A percentile compares a stretch with the other conserved stretches of the same genome.
These are phyloP conservation scores for Potorous gilbertii DNA, from an alignment of 2,797 vertebrate species.

Conservation along the genomic window DNA sequence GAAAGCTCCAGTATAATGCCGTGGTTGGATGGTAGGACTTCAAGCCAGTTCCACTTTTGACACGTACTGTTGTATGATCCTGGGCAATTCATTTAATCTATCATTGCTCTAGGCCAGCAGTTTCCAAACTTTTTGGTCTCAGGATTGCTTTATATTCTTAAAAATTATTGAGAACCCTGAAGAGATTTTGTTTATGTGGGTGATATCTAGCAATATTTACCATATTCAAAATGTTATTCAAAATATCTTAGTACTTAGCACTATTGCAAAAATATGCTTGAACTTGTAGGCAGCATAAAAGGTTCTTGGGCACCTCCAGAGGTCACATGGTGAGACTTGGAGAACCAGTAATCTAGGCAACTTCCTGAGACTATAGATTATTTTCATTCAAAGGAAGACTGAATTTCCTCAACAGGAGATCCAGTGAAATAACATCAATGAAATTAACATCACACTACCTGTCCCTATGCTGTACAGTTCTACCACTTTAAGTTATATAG, in stretches of 20 bases:
- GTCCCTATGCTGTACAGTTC: neutral
- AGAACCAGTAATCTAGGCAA: neutral
- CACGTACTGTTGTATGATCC: neutral
- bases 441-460: neutral
- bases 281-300: neutral
- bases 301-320: neutral
- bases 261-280: neutral
- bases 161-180: neutral
- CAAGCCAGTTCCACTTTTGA: neutral
- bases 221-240: neutral
- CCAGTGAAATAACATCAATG: neutral
- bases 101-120: neutral
- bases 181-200: neutral
- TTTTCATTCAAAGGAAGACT: neutral
- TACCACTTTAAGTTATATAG: neutral
- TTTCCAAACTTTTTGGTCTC: neutral
- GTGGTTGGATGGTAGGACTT: neutral
- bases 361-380: neutral
- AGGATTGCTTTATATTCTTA: neutral
- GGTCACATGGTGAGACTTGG: neutral
- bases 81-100: neutral
- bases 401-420: neutral
- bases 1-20: slow-evolving; percentile 64
- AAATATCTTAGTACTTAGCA: neutral
- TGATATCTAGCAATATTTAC: neutral